Evolutionary conservation across 1,140 invertebrate genomes (phyloP).

Genomic region (Venturia canescens): DNA sequence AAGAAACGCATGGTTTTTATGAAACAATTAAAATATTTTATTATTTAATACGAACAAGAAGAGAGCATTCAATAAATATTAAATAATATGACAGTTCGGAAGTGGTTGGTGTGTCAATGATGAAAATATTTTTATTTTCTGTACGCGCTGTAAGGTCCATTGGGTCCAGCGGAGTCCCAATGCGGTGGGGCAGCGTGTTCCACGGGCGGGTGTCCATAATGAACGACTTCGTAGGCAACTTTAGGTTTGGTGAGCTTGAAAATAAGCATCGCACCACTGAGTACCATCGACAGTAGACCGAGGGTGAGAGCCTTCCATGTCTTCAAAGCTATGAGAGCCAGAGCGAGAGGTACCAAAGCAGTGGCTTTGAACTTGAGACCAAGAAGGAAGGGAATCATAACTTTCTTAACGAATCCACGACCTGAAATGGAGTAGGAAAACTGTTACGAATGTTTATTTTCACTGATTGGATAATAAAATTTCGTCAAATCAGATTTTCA

Average conservation of each 20-base stretch:
- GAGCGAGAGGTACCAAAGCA: constrained; percentile 86
- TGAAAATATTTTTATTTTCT: constrained; percentile 61
- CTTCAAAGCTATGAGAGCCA: constrained; percentile 89
- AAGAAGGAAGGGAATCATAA: constrained; percentile 88
- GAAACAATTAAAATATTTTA: constrained; percentile 53
- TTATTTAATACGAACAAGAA: constrained; percentile 63
- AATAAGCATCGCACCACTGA: constrained; percentile 88
- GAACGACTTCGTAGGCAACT: constrained; percentile 88
- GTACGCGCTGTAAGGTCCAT: constrained; percentile 80
- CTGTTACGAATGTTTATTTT: constrained; percentile 15
- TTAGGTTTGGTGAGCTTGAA: constrained; percentile 92
- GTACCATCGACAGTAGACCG: constrained; percentile 88
- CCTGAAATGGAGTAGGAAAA: constrained; percentile 73
- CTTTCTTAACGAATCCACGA: constrained; percentile 88
- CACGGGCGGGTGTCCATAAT: constrained; percentile 88
- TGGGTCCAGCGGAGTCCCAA: constrained; percentile 79
- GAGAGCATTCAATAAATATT: constrained; percentile 64
- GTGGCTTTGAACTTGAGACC: constrained; percentile 91
- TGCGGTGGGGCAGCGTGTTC: constrained; percentile 79
- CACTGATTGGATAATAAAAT: no score
- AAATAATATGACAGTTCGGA: constrained; percentile 54
- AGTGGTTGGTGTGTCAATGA: not conserved
- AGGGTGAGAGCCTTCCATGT: constrained; percentile 92
- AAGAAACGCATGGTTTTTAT: constrained; percentile 30
- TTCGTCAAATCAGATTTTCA: no score